Evolutionary conservation across 2,113 vertebrate genomes (phyloP), one percentile per base, ranked within the genome.

Genomic region (Tachuris rubrigastra): DNA sequence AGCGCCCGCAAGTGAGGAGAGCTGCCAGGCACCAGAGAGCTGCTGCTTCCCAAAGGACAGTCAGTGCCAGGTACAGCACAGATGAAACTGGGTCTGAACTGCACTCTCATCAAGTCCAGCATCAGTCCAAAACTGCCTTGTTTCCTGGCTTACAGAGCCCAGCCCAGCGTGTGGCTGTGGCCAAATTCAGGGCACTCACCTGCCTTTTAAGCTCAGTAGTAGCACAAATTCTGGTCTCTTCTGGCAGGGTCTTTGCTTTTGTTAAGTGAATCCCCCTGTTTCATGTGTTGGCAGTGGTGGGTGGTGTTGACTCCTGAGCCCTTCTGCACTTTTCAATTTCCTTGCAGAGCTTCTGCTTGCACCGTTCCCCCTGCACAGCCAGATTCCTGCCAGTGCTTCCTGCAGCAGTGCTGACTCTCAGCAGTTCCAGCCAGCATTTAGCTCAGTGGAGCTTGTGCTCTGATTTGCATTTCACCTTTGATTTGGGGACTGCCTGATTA

Each of bases 41-140:
- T 4, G 71, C 90, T 56, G 95, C 71, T 3, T 98, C 98, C 63
- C 98, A 97, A 85, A 97, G 98, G 81, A 93, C 91, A 6, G 20
- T 73, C 50, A 52, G n/a, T 67, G 16, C 82, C 93, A 98, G 98
- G 98, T 98, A 97, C 97, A 73, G 50, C 69, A 72, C 56, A 56
- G 35, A 27, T 10, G 6, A 82, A 60, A 10, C 2, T 30, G 37
- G 8, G 8, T 58, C 58, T 79, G 25, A 87, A 10, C 41, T 55
- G 28, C 1, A 0, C 55, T 46, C 27, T 46, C 33, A 8, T 11
- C 10, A 2, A 22, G 15, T 33, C 60, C 25, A 24, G 24, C 20
- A 46, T 15, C 6, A 9, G 10, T 60, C 62, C 67, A 44, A 66
- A 89, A 14, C 12, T n/a, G 69, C 23, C 12, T 47, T 39, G 27